phyloP scores from a whole-genome alignment of 2,113 vertebrate genomes.

The Octodon degus region DNA sequence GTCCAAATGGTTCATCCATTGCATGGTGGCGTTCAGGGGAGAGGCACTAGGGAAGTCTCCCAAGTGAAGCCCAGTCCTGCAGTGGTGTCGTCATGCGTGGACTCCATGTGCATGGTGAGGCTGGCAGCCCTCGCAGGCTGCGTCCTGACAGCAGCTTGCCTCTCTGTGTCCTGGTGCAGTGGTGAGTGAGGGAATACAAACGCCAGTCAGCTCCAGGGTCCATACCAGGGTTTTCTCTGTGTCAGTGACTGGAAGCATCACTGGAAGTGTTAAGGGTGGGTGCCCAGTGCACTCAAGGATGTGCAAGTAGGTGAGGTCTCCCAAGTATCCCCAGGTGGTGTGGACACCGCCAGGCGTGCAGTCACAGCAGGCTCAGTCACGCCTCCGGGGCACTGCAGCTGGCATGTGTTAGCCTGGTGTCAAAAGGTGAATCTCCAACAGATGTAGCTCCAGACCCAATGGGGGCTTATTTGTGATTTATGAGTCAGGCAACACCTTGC shows the following conservation, averaged over 20 bases:
- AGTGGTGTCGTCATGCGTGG: neutral
- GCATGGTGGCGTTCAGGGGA: neutral
- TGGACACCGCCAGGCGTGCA: neutral
- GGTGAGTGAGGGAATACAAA: neutral
- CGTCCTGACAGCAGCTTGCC: neutral
- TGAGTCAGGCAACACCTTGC: neutral
- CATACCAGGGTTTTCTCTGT: neutral
- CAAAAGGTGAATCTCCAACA: neutral
- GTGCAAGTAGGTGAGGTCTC: accelerated
- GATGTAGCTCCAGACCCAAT: neutral
- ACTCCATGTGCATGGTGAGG: neutral
- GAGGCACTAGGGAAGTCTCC: neutral
- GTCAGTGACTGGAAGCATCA: accelerated
- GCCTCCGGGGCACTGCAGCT: neutral
- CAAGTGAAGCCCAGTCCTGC: neutral
- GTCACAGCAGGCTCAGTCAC: neutral
- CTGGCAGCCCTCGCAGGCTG: accelerated
- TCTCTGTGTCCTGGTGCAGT: neutral
- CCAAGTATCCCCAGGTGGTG: accelerated
- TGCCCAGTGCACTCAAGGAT: neutral
- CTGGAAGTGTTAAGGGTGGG: neutral
- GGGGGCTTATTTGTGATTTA: neutral
- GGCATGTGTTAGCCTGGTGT: neutral
- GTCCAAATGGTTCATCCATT: neutral
- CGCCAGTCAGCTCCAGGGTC: neutral